Evolutionary conservation across 2,113 vertebrate genomes (phyloP), one percentile per base, ranked within the genome.

Genomic region (Aldabrachelys gigantea): DNA sequence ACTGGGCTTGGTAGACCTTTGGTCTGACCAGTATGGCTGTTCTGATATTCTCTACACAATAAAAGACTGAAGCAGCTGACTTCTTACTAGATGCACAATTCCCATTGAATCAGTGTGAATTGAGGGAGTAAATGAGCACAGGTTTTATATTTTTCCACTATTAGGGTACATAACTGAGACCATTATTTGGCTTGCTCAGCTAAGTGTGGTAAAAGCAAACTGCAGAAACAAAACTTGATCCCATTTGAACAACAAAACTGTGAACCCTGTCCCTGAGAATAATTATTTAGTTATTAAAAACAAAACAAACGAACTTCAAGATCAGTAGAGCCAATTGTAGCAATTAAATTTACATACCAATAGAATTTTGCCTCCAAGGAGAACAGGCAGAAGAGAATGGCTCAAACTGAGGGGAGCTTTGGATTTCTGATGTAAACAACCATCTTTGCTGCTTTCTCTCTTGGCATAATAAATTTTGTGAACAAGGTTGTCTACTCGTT

Each of bases 401-500:
- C 65, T 75, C n/a, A 25, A 87, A 82, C 1, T 27, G 75, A 93
- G 35, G 31, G n/a, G 54, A 87, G 27, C 10, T 88, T 56, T 27
- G 75, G 38, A 22, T 4, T 27, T n/a, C n/a, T 82, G 75, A 79
- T 52, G 54, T 56, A 56, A 65, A 92, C 79, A 89, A 19, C 41
- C 35, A 7, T 1, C 3, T 81, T 93, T 65, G 38, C 21, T 79
- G 57, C 82, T 84, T 84, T 92, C 80, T 62, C 84, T 94, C 85
- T 17, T 10, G 25, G 87, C 87, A 44, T 25, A 1, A 1, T 72
- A 91, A 89, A 92, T 89, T 93, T 93, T 92, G 69, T 35, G 65
- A 87, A 91, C 35, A 94, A 95, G 95, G 69, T 85, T 57, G 76
- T 82, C 75, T 62, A 56, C 90, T 96, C 87, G 87, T 96, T 93